Conservation (phyloP, 2,797 vertebrate species). For the Neopelma chrysocephalum region DNA sequence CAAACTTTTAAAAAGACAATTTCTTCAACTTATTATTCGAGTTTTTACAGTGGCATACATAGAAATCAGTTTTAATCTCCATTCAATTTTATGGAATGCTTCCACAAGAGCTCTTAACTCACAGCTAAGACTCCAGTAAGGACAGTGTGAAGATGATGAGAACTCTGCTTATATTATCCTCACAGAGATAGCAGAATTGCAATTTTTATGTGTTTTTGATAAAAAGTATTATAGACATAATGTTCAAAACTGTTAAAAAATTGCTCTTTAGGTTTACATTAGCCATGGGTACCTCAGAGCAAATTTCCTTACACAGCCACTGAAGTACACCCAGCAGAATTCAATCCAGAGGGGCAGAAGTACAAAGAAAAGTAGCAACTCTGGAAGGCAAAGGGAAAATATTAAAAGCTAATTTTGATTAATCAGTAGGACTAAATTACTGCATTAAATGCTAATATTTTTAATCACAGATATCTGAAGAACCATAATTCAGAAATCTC, state of each 20-base stretch:
- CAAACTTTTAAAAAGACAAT: background rate
- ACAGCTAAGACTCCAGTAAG: background rate
- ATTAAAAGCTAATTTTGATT: background rate
- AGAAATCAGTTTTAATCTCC: constrained; percentile 17
- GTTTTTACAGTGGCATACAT: background rate
- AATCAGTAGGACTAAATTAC: background rate
- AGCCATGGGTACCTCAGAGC: background rate
- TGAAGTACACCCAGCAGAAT: background rate
- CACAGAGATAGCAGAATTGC: background rate
- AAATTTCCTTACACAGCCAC: background rate
- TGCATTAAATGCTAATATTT: background rate
- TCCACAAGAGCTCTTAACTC: background rate
- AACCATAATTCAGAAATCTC: background rate
- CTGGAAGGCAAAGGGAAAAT: background rate
- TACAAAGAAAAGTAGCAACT: background rate
- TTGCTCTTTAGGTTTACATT: background rate
- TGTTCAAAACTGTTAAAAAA: background rate
- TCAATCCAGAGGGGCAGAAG: background rate
- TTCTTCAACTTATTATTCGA: background rate
- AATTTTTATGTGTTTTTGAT: background rate
- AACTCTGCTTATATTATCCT: background rate
- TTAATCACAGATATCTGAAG: background rate
- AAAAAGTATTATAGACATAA: background rate
- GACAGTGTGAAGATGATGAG: background rate
- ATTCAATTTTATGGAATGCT: background rate